These are phyloP conservation scores for Parazoanthus swiftii DNA, from an alignment of 92 coral and sea anemone genomes.

Conservation along the genomic window DNA sequence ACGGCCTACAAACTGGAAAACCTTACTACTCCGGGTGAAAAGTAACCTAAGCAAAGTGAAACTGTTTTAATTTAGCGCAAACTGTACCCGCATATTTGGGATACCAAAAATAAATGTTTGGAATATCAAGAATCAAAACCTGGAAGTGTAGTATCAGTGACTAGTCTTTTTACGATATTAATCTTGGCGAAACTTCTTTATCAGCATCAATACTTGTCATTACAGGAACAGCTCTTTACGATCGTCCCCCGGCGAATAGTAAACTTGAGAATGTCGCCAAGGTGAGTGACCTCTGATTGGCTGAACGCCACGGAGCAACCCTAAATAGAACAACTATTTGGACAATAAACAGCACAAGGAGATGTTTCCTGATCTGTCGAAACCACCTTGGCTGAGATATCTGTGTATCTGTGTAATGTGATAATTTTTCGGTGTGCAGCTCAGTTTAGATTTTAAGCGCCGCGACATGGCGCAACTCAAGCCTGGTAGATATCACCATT, in stretches of 20 bases:
- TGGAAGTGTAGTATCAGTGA: neutral
- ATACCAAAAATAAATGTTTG: neutral
- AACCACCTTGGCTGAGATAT: neutral
- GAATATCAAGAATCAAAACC: too few species aligned
- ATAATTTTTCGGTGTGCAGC: neutral
- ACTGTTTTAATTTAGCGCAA: neutral
- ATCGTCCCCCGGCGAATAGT: neutral
- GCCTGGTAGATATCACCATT: too few species aligned
- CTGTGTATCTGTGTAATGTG: slow-evolving; percentile 8
- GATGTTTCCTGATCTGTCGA: neutral
- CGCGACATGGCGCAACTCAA: neutral
- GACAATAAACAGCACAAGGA: neutral
- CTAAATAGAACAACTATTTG: neutral
- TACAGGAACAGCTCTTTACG: neutral
- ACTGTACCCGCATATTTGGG: neutral
- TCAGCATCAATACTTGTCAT: neutral
- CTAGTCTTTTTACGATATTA: neutral
- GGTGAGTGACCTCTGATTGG: neutral
- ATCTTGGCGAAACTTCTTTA: neutral
- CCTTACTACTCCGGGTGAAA: too few species aligned
- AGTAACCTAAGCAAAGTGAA: neutral
- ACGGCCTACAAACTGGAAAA: too few species aligned
- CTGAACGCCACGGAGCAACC: neutral
- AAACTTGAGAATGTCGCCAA: neutral
- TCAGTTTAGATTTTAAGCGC: neutral